phyloP scores from a whole-genome alignment of 2,888 invertebrate species.

The Machimus atricapillus region DNA sequence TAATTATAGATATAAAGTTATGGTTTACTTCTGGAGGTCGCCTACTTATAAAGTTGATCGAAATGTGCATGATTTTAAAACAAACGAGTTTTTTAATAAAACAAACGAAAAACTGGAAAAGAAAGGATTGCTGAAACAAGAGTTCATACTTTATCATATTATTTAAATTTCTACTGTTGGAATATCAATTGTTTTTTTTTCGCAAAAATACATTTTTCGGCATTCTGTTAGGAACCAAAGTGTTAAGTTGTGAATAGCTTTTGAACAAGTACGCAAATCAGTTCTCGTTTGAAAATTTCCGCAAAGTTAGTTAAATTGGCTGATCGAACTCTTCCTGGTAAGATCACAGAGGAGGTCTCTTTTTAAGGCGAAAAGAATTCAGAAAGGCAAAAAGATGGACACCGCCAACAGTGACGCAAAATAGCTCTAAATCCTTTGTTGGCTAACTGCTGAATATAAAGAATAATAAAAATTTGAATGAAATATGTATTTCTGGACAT shows the following conservation, averaged over 20 bases:
- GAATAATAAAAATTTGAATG: not conserved
- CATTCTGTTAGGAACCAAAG: not conserved
- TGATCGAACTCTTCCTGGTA: not conserved
- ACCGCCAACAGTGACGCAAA: not conserved
- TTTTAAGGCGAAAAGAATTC: not conserved
- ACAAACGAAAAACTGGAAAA: not conserved
- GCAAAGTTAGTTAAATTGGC: not conserved
- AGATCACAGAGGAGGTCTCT: not conserved
- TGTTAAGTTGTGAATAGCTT: not conserved
- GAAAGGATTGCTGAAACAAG: not conserved
- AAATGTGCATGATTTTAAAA: not conserved
- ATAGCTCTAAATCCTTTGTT: not conserved
- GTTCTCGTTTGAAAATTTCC: not conserved
- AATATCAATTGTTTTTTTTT: not conserved
- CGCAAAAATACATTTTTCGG: not conserved
- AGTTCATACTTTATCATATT: not conserved
- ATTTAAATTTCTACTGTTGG: not conserved
- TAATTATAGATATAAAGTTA: not conserved
- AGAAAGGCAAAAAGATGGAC: not conserved
- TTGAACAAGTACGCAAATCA: not conserved
- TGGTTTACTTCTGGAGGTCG: not conserved
- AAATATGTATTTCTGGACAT: not conserved
- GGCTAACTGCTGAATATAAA: not conserved
- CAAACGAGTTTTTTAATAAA: not conserved
- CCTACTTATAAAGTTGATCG: not conserved